Percentiles rank a stretch among this genome's conserved stretches.
phyloP scores from a whole-genome alignment of 2,797 vertebrate species.

The Pampus argenteus region DNA sequence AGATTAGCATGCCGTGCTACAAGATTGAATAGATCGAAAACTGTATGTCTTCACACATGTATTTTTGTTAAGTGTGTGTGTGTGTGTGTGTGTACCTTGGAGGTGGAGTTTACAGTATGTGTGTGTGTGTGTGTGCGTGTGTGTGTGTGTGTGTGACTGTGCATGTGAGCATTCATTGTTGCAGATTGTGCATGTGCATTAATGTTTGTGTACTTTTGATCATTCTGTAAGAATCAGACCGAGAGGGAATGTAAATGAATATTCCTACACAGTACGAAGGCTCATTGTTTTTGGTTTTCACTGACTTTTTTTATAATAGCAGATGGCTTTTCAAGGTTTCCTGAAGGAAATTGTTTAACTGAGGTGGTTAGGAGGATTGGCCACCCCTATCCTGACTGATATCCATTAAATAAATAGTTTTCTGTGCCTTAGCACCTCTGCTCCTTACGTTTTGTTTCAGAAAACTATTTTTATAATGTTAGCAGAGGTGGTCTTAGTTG shows the following conservation, averaged over 20 bases:
- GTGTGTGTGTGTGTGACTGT: constrained; percentile 9
- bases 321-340: not conserved
- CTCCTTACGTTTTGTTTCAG: not conserved
- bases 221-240: constrained; percentile 34
- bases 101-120: constrained; percentile 4
- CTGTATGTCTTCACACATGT: constrained; percentile 1
- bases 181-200: constrained; percentile 40
- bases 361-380: no score
- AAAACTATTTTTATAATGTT: not conserved
- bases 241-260: constrained; percentile 31
- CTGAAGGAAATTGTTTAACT: not conserved
- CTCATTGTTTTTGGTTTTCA: constrained; percentile 48
- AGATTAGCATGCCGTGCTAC: not conserved
- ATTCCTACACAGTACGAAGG: constrained; percentile 34
- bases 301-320: no score
- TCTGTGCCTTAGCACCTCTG: not conserved
- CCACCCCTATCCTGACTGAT: not conserved
- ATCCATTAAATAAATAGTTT: not conserved
- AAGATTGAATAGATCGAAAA: constrained; percentile 12
- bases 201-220: constrained; percentile 47
- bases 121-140: constrained; percentile 10
- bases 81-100: constrained; percentile 1
- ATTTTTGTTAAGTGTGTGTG: not conserved
- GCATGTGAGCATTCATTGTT: constrained; percentile 36
- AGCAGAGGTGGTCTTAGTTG: not conserved